Evolutionary conservation across 2,888 invertebrate species (phyloP).

Genomic region (Leptarthrus brevirostris): DNA sequence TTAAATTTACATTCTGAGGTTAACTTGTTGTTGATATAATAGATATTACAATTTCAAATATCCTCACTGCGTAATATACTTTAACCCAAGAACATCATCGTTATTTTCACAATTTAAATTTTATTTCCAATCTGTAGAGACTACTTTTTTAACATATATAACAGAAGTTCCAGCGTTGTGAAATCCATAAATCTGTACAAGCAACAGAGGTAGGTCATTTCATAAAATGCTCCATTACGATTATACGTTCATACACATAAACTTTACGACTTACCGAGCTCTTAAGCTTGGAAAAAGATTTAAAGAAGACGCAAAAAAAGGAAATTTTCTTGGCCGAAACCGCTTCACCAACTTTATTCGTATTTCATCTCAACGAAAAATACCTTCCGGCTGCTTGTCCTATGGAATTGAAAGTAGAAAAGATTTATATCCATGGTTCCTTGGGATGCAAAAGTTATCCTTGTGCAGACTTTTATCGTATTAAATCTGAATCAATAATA

Average conservation of each 20-base stretch:
- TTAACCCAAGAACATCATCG: no score
- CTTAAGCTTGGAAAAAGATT: neutral
- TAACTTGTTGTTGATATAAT: no score
- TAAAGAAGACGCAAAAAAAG: slow-evolving; percentile 1
- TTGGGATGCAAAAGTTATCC: slow-evolving; percentile 14
- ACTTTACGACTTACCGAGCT: slow-evolving; percentile 25
- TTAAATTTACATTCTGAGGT: no score
- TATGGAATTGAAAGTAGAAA: slow-evolving; percentile 27
- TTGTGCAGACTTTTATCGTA: neutral
- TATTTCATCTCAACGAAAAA: slow-evolving; percentile 25
- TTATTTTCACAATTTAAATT: no score
- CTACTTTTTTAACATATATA: no score
- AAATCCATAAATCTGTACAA: slow-evolving; percentile 23
- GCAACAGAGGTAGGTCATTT: slow-evolving; percentile 27
- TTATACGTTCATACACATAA: neutral
- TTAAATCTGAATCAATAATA: slow-evolving; percentile 31
- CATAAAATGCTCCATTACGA: slow-evolving; percentile 16
- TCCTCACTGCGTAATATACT: no score
- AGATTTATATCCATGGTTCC: slow-evolving; percentile 22
- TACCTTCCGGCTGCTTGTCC: slow-evolving; percentile 31
- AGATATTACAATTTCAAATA: no score
- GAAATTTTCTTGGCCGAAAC: slow-evolving; percentile 16
- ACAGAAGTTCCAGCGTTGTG: slow-evolving; percentile 7
- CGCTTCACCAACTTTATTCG: slow-evolving; percentile 37
- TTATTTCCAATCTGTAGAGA: no score